These are phyloP conservation scores for Oncorhynchus tshawytscha DNA, from an alignment of 2,113 vertebrate genomes.

Conservation along the genomic window DNA sequence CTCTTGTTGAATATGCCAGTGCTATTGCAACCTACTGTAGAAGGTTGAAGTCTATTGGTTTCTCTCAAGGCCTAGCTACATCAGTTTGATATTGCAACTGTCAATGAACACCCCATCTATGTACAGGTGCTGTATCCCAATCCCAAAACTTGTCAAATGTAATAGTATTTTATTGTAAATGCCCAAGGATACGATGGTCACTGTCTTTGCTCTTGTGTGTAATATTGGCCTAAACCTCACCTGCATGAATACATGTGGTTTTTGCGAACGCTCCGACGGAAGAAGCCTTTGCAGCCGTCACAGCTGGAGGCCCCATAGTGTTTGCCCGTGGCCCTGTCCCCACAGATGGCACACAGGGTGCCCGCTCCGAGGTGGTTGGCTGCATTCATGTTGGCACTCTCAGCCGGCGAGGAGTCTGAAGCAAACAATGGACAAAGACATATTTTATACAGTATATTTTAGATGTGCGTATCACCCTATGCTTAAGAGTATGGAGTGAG, in stretches of 20 bases:
- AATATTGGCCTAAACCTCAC: conserved; percentile 64
- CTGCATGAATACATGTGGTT: conserved; percentile 99
- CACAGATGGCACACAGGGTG: conserved; percentile 92
- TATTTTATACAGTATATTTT: too few relatives aligned
- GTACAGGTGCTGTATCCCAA: too few relatives aligned
- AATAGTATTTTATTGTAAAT: too few relatives aligned
- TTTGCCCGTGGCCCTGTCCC: conserved; percentile 93
- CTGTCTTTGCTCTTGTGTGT: too few relatives aligned
- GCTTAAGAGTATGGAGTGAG: too few relatives aligned
- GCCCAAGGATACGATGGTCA: too few relatives aligned
- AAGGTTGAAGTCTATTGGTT: background rate
- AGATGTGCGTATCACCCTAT: too few relatives aligned
- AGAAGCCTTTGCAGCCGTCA: conserved; percentile 98
- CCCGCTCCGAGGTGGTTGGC: conserved; percentile 83
- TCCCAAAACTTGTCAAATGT: too few relatives aligned
- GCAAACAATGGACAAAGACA: background rate
- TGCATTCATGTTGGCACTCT: conserved; percentile 83
- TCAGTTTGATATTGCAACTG: too few relatives aligned
- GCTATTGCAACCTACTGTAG: background rate
- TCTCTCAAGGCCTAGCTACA: too few relatives aligned
- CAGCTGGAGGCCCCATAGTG: conserved; percentile 97
- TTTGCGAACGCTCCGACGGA: conserved; percentile 94
- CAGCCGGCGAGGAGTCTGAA: conserved; percentile 90
- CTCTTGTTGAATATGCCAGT: background rate
- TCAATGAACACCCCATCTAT: too few relatives aligned